These are phyloP conservation scores for Agriopis marginaria DNA, from an alignment of 2,888 invertebrate genomes.

Conservation along the genomic window DNA sequence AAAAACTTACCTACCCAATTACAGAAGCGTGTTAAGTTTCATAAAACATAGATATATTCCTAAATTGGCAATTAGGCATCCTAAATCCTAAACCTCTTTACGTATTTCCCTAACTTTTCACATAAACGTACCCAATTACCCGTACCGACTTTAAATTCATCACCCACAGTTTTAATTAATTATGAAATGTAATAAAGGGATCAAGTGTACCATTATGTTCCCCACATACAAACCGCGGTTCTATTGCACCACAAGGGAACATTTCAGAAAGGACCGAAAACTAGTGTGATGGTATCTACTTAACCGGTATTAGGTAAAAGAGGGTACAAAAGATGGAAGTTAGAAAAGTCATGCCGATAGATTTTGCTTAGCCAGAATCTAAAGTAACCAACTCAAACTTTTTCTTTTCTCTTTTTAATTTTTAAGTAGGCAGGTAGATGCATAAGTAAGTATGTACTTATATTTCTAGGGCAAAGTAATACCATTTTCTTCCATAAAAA, in stretches of 20 bases:
- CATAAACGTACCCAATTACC: slow-evolving; percentile 47
- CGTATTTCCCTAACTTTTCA: slow-evolving; percentile 36
- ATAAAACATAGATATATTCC: slow-evolving; percentile 6
- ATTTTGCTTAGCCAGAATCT: too few species aligned
- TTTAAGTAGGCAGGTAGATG: too few species aligned
- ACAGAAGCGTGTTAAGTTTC: background rate
- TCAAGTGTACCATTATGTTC: slow-evolving; percentile 66
- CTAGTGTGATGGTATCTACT: background rate
- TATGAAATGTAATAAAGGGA: slow-evolving; percentile 65
- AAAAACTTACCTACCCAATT: background rate
- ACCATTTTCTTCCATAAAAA: too few species aligned
- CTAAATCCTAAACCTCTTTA: slow-evolving; percentile 21
- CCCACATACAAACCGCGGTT: slow-evolving; percentile 33
- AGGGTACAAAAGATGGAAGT: background rate
- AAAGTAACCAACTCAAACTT: too few species aligned
- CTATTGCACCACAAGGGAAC: slow-evolving; percentile 65
- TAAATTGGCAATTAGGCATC: slow-evolving; percentile 14
- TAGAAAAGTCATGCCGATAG: background rate
- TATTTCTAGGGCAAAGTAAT: background rate
- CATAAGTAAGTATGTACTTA: too few species aligned
- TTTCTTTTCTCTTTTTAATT: too few species aligned
- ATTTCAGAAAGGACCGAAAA: slow-evolving; percentile 45
- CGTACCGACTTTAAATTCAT: slow-evolving; percentile 48
- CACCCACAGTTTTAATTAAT: slow-evolving; percentile 63
- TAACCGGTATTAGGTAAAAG: slow-evolving; percentile 11